phyloP scores from a whole-genome alignment of 2,888 invertebrate species.

The Choreutis nemorana region DNA sequence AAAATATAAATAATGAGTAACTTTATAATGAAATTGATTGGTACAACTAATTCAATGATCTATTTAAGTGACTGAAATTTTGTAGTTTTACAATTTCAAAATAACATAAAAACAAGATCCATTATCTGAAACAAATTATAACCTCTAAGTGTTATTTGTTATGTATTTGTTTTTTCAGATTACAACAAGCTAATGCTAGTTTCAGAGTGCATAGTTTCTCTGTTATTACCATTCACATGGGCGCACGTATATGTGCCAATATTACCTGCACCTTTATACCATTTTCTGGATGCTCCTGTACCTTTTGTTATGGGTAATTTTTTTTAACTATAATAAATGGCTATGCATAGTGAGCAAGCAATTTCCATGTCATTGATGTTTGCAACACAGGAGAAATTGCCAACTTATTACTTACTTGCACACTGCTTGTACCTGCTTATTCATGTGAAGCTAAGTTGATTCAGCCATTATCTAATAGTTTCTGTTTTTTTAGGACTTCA shows the following conservation, averaged over 20 bases:
- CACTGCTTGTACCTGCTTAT: too few relatives aligned
- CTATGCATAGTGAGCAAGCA: too few relatives aligned
- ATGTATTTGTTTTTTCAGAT: constrained; percentile 64
- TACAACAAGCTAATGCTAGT: constrained; percentile 96
- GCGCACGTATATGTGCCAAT: constrained; percentile 99
- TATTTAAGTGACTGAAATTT: constrained; percentile 3
- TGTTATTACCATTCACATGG: constrained; percentile 96
- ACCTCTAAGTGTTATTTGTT: not conserved
- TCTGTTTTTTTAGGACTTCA: constrained; percentile 58
- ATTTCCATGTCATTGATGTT: too few relatives aligned
- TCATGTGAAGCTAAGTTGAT: too few relatives aligned
- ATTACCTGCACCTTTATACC: constrained; percentile 91
- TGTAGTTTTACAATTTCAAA: constrained; percentile 5
- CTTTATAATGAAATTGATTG: constrained; percentile 1
- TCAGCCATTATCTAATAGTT: too few relatives aligned
- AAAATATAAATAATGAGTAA: too few relatives aligned
- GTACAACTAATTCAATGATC: constrained; percentile 1
- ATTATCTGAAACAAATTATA: not conserved
- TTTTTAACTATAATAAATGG: too few relatives aligned
- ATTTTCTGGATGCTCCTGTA: constrained; percentile 98
- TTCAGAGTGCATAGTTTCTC: constrained; percentile 89
- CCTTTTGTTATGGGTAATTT: constrained; percentile 96
- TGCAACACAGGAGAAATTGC: too few relatives aligned
- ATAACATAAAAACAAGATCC: not conserved
- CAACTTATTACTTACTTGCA: too few relatives aligned